Percentiles rank a stretch among this genome's conserved stretches.
These are phyloP conservation scores for Tribolium madens DNA, from an alignment of 1,140 invertebrate species.

Conservation along the genomic window DNA sequence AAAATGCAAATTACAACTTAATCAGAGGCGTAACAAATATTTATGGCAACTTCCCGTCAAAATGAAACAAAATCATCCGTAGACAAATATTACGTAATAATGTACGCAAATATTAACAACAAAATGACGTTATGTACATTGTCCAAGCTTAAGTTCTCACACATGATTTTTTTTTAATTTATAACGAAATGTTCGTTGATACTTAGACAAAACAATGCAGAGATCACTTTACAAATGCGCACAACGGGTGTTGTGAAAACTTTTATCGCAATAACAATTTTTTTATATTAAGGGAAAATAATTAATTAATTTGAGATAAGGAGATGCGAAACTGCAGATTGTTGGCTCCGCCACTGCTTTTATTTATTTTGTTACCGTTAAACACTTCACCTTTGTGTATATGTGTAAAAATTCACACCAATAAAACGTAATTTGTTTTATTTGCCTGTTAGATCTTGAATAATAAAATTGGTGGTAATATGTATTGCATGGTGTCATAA, in stretches of 20 bases:
- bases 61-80: not conserved
- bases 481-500: constrained; percentile 99
- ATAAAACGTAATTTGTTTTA: constrained; percentile 32
- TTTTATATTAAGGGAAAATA: not conserved
- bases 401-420: constrained; percentile 8
- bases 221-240: not conserved
- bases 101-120: no score
- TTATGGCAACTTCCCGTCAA: not conserved
- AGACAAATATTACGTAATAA: no score
- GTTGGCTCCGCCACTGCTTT: not conserved
- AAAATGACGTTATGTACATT: no score
- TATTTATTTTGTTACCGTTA: constrained; percentile 28
- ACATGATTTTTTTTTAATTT: no score
- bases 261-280: not conserved
- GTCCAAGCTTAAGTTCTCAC: no score
- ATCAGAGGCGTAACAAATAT: constrained; percentile 1
- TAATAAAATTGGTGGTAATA: constrained; percentile 96
- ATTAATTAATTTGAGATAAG: not conserved
- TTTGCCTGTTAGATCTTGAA: no score
- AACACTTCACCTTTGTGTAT: constrained; percentile 13
- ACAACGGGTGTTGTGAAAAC: not conserved
- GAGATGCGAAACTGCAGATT: not conserved
- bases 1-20: not conserved
- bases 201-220: not conserved
- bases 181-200: no score